Evolutionary conservation across 2,797 vertebrate genomes (phyloP).

Genomic region (Agapornis canus): DNA sequence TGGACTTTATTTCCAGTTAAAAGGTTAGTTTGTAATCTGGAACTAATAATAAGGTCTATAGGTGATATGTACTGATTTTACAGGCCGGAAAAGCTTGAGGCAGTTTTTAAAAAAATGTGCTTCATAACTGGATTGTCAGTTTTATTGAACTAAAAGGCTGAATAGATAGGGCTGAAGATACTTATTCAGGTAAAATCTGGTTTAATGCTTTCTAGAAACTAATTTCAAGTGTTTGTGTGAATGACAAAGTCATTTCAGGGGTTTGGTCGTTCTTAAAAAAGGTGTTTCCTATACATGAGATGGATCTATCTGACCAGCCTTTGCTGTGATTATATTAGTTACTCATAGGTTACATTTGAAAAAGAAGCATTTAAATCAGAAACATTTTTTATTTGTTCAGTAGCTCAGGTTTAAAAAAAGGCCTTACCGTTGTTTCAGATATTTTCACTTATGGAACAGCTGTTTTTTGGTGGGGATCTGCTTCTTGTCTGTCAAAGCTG

Average conservation of each 20-base stretch:
- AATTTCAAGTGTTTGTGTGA: background rate
- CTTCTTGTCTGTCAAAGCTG: background rate
- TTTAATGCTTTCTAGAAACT: background rate
- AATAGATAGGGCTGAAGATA: background rate
- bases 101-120: background rate
- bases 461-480: background rate
- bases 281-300: background rate
- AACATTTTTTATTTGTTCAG: background rate
- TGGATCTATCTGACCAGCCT: background rate
- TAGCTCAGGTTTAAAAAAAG: background rate
- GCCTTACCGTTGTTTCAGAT: background rate
- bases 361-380: background rate
- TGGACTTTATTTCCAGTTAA: background rate
- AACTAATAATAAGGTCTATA: background rate
- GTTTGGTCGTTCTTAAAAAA: background rate
- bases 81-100: background rate
- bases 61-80: background rate
- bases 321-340: background rate
- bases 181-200: background rate
- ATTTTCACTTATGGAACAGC: background rate
- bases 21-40: background rate
- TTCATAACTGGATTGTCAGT: background rate
- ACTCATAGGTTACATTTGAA: background rate
- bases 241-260: background rate
- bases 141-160: background rate